These are phyloP conservation scores for Canis aureus DNA, from an alignment of 2,113 vertebrate species.

Conservation along the genomic window DNA sequence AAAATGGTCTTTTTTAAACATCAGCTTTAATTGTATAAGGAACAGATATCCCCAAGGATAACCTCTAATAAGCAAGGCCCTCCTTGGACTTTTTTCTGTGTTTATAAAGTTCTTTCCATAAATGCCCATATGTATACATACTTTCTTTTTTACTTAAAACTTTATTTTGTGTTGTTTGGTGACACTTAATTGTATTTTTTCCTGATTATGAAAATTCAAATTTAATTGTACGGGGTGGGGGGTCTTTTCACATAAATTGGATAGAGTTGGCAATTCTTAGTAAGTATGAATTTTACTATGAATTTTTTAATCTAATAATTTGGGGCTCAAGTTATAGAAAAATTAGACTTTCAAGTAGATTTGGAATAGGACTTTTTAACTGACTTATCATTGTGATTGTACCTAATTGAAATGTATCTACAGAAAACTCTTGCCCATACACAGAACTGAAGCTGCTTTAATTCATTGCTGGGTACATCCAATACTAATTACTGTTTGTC, in stretches of 20 bases:
- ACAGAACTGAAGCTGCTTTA: neutral
- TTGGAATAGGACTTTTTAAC: neutral
- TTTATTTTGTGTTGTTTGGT: neutral
- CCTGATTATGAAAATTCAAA: neutral
- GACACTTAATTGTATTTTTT: neutral
- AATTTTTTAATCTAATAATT: neutral
- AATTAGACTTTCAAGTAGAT: neutral
- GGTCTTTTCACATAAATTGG: constrained; percentile 5
- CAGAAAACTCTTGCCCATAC: neutral
- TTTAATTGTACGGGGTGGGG: neutral
- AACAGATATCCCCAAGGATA: neutral
- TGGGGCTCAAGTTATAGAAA: constrained; percentile 13
- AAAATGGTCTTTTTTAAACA: neutral
- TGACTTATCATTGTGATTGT: neutral
- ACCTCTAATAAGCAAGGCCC: neutral
- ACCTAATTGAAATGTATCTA: neutral
- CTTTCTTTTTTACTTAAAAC: neutral
- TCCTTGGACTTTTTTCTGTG: neutral
- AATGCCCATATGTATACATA: neutral
- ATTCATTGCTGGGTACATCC: neutral
- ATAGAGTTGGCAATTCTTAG: neutral
- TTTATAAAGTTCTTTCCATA: neutral
- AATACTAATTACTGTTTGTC: neutral
- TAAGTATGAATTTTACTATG: neutral
- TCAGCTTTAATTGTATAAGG: neutral